Percentiles rank a stretch among this genome's conserved stretches.
These are phyloP conservation scores for Lasius fuliginosus DNA, from an alignment of 2,888 invertebrate genomes.

Conservation along the genomic window DNA sequence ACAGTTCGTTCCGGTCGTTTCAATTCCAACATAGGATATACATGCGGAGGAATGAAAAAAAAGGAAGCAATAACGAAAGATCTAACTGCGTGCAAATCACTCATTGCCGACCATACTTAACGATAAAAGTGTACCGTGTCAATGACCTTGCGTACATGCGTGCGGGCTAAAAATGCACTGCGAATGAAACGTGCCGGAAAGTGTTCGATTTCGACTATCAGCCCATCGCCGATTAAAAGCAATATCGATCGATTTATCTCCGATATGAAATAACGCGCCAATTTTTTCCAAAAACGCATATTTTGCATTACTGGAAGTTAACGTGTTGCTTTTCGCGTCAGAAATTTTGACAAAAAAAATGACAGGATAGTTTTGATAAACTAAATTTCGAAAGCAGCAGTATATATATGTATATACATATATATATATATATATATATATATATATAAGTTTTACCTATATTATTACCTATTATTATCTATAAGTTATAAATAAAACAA, in stretches of 20 bases:
- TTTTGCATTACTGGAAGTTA: not conserved
- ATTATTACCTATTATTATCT: too few species aligned
- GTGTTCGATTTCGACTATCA: conserved; percentile 64
- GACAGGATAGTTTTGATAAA: not conserved
- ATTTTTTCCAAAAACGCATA: not conserved
- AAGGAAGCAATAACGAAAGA: conserved; percentile 62
- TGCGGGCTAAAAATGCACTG: conserved; percentile 81
- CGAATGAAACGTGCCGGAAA: conserved; percentile 69
- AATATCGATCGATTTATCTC: not conserved
- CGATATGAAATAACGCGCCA: not conserved
- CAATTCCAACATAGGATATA: conserved; percentile 62
- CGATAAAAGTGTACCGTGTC: conserved; percentile 86
- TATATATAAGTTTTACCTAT: too few species aligned
- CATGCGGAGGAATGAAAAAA: conserved; percentile 52
- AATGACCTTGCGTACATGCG: conserved; percentile 84
- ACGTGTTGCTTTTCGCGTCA: not conserved
- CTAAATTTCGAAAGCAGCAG: not conserved
- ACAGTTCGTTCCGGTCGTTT: conserved; percentile 40
- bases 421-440: too few species aligned
- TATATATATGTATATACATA: not conserved
- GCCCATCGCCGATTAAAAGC: conserved; percentile 20
- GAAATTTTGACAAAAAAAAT: not conserved
- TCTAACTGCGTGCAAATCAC: conserved; percentile 72
- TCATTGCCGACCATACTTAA: conserved; percentile 77
- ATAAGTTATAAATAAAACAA: not conserved